phyloP scores from a whole-genome alignment of 2,113 vertebrate species.

The Labeo catla region DNA sequence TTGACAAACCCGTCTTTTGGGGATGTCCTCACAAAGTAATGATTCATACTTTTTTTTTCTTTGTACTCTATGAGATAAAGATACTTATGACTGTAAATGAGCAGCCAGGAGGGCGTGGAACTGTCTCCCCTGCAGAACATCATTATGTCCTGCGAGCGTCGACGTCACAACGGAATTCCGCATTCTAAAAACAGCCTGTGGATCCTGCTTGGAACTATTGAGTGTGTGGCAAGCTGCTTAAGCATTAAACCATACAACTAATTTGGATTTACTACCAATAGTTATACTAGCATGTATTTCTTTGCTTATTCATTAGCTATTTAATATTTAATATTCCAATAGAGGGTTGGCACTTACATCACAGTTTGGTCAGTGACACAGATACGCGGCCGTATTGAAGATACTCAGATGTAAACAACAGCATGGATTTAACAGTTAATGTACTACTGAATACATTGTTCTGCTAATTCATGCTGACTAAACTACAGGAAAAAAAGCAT shows the following conservation, averaged over 20 bases:
- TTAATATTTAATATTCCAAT: too few relatives aligned
- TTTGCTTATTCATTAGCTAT: too few relatives aligned
- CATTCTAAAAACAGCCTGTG: slow-evolving; percentile 36
- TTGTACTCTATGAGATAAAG: background rate
- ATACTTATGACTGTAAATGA: background rate
- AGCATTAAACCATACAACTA: background rate
- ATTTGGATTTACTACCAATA: too few relatives aligned
- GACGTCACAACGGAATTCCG: slow-evolving; percentile 47
- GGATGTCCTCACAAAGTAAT: background rate
- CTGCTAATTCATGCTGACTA: too few relatives aligned
- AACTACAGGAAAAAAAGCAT: too few relatives aligned
- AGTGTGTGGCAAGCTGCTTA: slow-evolving; percentile 16
- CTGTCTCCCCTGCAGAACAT: background rate
- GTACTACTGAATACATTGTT: too few relatives aligned
- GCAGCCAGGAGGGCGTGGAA: background rate
- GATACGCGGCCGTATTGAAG: too few relatives aligned
- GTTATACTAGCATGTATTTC: too few relatives aligned
- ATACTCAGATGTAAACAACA: too few relatives aligned
- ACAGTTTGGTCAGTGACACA: too few relatives aligned
- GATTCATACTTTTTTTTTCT: background rate
- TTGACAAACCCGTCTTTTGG: background rate
- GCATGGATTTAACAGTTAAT: too few relatives aligned
- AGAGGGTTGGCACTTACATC: too few relatives aligned
- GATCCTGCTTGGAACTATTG: background rate
- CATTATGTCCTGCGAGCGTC: background rate